phyloP scores from a whole-genome alignment of 2,888 invertebrate genomes.

The Pseudanteris insignis region DNA sequence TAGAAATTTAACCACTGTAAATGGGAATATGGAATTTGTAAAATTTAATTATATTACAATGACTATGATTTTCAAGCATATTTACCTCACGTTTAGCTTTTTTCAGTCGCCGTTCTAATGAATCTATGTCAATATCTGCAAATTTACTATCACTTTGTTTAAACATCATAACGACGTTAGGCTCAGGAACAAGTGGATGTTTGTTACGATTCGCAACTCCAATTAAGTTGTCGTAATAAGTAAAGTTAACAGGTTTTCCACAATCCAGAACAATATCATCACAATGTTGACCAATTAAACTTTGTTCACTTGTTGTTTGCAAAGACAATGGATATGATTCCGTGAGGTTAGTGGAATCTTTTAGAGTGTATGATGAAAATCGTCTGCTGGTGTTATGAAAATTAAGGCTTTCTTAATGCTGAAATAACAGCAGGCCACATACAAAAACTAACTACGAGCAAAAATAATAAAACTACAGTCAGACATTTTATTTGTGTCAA shows the following conservation, averaged over 20 bases:
- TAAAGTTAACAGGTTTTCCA: conserved; percentile 86
- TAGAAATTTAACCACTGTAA: too few species aligned
- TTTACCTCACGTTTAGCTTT: conserved; percentile 79
- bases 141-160: conserved; percentile 73
- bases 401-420: conserved; percentile 63
- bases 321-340: conserved; percentile 50
- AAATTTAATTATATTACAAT: conserved; percentile 7
- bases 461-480: conserved; percentile 59
- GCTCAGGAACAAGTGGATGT: conserved; percentile 87
- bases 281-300: conserved; percentile 56
- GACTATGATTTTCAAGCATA: neutral
- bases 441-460: conserved; percentile 65
- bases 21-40: neutral
- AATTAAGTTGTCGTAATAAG: conserved; percentile 87
- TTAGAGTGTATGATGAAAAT: conserved; percentile 60
- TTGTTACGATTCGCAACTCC: conserved; percentile 85
- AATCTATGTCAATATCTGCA: conserved; percentile 78
- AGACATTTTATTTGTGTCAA: conserved; percentile 42
- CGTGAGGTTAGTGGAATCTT: conserved; percentile 55
- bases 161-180: conserved; percentile 80
- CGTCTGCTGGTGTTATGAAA: conserved; percentile 64
- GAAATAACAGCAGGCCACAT: conserved; percentile 65
- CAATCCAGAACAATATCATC: conserved; percentile 80
- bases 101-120: conserved; percentile 77
- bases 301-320: conserved; percentile 50